These are phyloP conservation scores for Cottoperca gobio DNA, from an alignment of 2,797 vertebrate species.

Conservation along the genomic window DNA sequence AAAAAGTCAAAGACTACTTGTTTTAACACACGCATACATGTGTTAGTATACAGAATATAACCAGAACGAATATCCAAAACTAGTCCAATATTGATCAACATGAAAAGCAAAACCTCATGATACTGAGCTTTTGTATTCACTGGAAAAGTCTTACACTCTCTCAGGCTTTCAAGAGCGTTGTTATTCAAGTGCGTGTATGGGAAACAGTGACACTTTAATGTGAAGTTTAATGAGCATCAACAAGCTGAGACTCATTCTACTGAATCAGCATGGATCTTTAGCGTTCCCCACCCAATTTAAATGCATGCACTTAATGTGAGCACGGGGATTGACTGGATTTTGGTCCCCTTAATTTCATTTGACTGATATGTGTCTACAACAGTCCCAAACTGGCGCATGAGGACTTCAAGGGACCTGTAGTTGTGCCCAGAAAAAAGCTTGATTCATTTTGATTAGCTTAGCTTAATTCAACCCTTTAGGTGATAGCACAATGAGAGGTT, in stretches of 20 bases:
- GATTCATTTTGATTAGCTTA: not conserved
- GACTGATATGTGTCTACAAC: slow-evolving; percentile 22
- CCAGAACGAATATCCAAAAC: not conserved
- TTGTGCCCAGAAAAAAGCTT: slow-evolving; percentile 1
- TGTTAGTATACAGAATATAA: not conserved
- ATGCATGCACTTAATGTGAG: slow-evolving; percentile 29
- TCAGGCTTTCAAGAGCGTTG: slow-evolving; percentile 15
- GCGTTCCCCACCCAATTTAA: slow-evolving; percentile 52
- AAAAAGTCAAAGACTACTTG: too few species aligned
- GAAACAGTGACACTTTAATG: slow-evolving; percentile 44
- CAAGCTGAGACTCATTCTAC: slow-evolving; percentile 75
- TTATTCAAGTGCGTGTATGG: slow-evolving; percentile 30
- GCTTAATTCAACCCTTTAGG: not conserved
- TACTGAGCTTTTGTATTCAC: slow-evolving; percentile 5
- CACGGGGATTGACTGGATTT: slow-evolving; percentile 38
- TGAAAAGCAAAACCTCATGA: not conserved
- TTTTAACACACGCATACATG: too few species aligned
- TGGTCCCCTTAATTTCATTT: slow-evolving; percentile 28
- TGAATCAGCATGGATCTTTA: slow-evolving; percentile 49
- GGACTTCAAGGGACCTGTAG: slow-evolving; percentile 2
- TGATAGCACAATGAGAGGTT: slow-evolving; percentile 17
- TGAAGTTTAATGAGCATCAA: slow-evolving; percentile 65
- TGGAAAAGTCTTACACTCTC: slow-evolving; percentile 4
- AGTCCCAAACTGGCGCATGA: slow-evolving; percentile 1
- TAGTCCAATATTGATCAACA: not conserved